phyloP scores from a whole-genome alignment of 1,140 invertebrate genomes.

The Meloidogyne floridensis region DNA sequence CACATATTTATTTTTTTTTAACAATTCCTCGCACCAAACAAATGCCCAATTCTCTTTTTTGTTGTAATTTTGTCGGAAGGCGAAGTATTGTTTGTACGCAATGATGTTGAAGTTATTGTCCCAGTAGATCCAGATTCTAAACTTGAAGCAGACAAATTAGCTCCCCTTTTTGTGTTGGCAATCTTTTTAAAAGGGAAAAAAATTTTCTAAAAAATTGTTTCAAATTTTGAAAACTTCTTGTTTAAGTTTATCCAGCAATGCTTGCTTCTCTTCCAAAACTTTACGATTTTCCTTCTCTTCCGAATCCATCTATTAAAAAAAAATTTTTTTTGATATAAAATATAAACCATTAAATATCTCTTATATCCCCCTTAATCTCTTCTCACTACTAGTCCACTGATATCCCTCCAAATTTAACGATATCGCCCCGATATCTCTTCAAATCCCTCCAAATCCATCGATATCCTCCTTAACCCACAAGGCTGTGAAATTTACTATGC shows the following conservation, averaged over 20 bases:
- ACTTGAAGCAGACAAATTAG: neutral
- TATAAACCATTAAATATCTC: no score
- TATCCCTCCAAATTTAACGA: no score
- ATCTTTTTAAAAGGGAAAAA: neutral
- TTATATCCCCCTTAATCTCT: no score
- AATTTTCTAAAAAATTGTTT: neutral
- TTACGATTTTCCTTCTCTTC: slow-evolving; percentile 37
- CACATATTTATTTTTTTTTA: neutral
- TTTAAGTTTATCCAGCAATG: slow-evolving; percentile 30
- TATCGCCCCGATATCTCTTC: no score
- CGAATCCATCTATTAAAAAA: slow-evolving; percentile 26
- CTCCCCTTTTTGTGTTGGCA: neutral
- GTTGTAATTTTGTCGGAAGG: neutral
- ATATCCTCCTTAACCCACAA: no score
- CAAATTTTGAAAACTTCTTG: slow-evolving; percentile 12
- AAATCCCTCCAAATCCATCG: no score
- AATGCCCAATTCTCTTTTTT: slow-evolving; percentile 1
- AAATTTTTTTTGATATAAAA: slow-evolving; percentile 9
- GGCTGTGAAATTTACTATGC: no score
- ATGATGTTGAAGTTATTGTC: neutral
- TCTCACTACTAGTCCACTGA: no score
- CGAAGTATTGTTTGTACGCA: neutral
- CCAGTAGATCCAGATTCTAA: neutral
- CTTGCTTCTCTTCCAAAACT: slow-evolving; percentile 30
- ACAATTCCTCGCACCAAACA: neutral